Percentiles rank a stretch among this genome's conserved stretches.
phyloP scores from a whole-genome alignment of 2,113 vertebrate species.

The Lophochroa leadbeateri region DNA sequence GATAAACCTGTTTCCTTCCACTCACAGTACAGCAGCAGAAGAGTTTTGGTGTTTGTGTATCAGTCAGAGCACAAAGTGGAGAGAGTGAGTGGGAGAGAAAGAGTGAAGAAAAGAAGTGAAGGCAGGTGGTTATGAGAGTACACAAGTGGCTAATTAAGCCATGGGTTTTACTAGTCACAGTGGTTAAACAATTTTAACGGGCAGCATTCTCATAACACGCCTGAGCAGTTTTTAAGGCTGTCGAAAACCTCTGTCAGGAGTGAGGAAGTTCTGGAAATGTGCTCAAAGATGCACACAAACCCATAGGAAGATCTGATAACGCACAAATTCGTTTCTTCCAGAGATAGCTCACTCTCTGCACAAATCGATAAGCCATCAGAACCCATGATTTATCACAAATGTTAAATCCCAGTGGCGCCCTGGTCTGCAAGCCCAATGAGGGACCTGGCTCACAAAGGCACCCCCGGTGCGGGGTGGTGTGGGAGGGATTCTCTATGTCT shows the following conservation, averaged over 20 bases:
- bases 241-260: neutral
- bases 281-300: neutral
- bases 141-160: conserved; percentile 34
- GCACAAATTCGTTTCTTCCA: neutral
- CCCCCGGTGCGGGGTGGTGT: neutral
- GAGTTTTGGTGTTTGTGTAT: neutral
- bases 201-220: neutral
- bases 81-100: neutral
- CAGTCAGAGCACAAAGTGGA: neutral
- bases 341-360: conserved; percentile 20
- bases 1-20: neutral
- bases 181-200: conserved; percentile 3
- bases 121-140: neutral
- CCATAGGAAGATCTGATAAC: neutral
- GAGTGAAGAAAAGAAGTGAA: neutral
- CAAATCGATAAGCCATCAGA: conserved; percentile 38
- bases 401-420: neutral
- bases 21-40: neutral
- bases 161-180: conserved; percentile 7
- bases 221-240: conserved; percentile 15
- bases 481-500: neutral
- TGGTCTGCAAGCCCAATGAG: neutral
- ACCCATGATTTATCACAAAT: conserved; percentile 41
- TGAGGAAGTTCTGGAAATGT: neutral
- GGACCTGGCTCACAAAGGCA: neutral